Evolutionary conservation across 1,140 invertebrate genomes (phyloP), one percentile per base, ranked within the genome.

Genomic region (Steinernema khuongi): DNA sequence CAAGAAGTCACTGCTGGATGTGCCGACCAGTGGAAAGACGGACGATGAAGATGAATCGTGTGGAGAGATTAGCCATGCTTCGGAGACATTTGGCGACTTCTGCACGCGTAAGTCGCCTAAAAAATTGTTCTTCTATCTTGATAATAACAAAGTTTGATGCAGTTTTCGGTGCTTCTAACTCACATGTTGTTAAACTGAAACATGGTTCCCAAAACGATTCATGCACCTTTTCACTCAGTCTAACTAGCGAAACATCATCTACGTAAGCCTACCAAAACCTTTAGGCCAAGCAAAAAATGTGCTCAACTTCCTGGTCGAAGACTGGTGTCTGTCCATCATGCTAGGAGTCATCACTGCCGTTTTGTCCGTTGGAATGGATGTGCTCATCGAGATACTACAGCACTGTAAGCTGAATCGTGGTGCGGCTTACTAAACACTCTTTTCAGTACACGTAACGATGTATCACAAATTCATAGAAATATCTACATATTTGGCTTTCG

Each of bases 251-350:
- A n/a, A 43, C n/a, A n/a, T 43, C 17, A 43, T 43, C 17, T 17
- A 43, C 17, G 41, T 17, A n/a, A 43, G 17, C 41, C 17, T 17
- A 43, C 17, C 17, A n/a, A n/a, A 43, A n/a, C 17, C 74, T 81
- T 71, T 69, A 81, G 79, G 81, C 60, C 81, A 82, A 41, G 60
- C 68, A 1, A 71, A 76, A 68, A 83, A 83, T 41, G 41, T 82
- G 26, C 50, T 81, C n/a, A 80, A 85, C 36, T 83, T 83, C 44
- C 81, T 83, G 22, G 83, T 83, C 14, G 82, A 83, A 72, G 83
- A 85, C 67, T 83, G 82, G 82, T 83, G 76, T 72, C 41, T 83
- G 7, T 80, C 81, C 32, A 83, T 79, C 31, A 79, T 83, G 68
- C 74, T 83, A 1, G 82, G 82, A 19, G 73, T 83, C 22, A 83